A percentile compares a stretch with the other conserved stretches of the same genome.
Evolutionary conservation across 2,888 invertebrate species (phyloP).

Genomic region (Rhopalosiphum nymphaeae): DNA sequence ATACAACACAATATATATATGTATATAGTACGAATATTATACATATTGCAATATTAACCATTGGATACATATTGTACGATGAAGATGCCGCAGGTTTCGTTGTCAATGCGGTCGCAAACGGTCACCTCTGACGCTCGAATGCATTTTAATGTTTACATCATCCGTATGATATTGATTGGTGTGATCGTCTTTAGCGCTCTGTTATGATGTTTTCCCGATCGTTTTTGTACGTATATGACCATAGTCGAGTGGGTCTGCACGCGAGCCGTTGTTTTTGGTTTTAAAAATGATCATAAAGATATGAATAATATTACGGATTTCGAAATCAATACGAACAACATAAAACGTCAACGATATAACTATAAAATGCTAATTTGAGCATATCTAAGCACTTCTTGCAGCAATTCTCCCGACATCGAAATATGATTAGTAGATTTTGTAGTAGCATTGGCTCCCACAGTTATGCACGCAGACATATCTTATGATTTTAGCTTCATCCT

Average conservation of each 20-base stretch:
- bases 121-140: background rate
- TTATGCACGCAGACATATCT: background rate
- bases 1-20: background rate
- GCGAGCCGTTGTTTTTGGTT: background rate
- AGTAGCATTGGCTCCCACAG: background rate
- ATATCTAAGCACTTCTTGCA: background rate
- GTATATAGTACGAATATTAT: background rate
- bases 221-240: background rate
- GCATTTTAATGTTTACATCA: background rate
- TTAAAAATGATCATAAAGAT: background rate
- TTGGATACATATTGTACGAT: background rate
- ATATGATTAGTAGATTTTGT: background rate
- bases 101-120: background rate
- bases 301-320: background rate
- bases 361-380: background rate
- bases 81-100: background rate
- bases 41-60: background rate
- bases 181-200: background rate
- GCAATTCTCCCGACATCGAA: background rate
- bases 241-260: background rate
- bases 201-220: background rate
- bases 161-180: background rate
- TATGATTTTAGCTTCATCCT: background rate
- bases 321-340: background rate
- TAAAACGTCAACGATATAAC: background rate